Evolutionary conservation across 2,888 invertebrate genomes (phyloP), one percentile per base, ranked within the genome.

Genomic region (Pedicia rivosa): DNA sequence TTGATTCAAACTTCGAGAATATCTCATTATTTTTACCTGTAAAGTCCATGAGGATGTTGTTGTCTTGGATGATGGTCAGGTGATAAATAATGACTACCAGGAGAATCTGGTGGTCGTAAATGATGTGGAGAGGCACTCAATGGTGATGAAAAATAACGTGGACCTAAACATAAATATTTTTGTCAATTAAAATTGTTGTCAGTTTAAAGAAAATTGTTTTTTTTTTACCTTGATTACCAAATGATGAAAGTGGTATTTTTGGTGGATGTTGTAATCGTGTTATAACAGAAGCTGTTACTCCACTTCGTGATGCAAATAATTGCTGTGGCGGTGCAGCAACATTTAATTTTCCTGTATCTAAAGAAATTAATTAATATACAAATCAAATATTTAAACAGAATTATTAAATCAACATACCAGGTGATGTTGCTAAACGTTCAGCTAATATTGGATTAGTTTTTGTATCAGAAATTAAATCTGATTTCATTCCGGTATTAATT

Each of bases 191-290:
- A n/a, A n/a, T n/a, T n/a, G n/a, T n/a, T n/a, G n/a, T n/a, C n/a
- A n/a, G n/a, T n/a, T n/a, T n/a, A n/a, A n/a, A n/a, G n/a, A n/a
- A n/a, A n/a, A n/a, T n/a, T n/a, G n/a, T n/a, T n/a, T n/a, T n/a
- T n/a, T n/a, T 4, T 6, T 19, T 32, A 35, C 35, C 35, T 35
- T 35, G 35, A 8, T 8, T n/a, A 24, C 25, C n/a, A 35, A 17
- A 35, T 16, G 35, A 26, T 4, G 17, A 12, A 14, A 26, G 15
- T 17, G 15, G 25, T 25, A 15, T 15, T 25, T 26, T 25, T 4
- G 47, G 43, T 17, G 49, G 43, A 45, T 71, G 70, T 29, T 73
- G 59, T 69, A 74, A 70, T 44, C 72, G 61, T 7, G 72, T 72
- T 31, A 74, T 74, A 6, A 74, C 72, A 27, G 73, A 73, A 1